Evolutionary conservation across 2,113 vertebrate genomes (phyloP), one percentile per base, ranked within the genome.

Genomic region (Geothlypis trichas): DNA sequence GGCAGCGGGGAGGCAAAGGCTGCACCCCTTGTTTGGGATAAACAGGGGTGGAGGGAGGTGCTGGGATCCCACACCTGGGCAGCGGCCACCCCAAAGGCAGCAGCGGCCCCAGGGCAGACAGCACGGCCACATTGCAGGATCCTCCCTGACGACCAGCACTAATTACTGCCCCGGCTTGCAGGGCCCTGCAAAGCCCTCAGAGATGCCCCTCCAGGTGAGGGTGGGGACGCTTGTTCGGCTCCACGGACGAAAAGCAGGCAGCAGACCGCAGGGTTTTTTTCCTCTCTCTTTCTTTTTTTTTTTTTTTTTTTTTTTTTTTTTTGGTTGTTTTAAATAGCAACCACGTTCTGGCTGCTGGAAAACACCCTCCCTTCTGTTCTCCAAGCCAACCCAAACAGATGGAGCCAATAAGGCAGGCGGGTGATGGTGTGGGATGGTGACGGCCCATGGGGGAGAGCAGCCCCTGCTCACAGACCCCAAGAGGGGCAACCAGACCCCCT

Each of bases 311-410:
- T 30, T 54, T 55, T 58, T 74, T 44, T 30, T n/a, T 26, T 15
- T 19, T 0, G 4, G 72, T 67, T 85, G 78, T 96, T 96, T 95
- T 93, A 96, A 96, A 86, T 89, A 92, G 83, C 61, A 91, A 79
- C 76, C 54, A 62, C 69, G 67, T 73, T 94, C 79, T 77, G 42
- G 42, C 78, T 95, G 73, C 75, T 92, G 92, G 82, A 95, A 93
- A 94, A 90, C 90, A 86, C 71, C 79, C 87, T 95, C 55, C 76
- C 80, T 95, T 79, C 92, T 95, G 90, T 92, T 87, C 74, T 83
- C 28, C 46, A 82, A 82, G 82, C 85, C 95, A 93, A 42, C 19
- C 55, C 62, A 79, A 93, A 92, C 39, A 84, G 46, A 42, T 33
- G 66, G 58, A 84, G 82, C 55, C 88, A 90, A 23, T 75, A 91